Evolutionary conservation across 2,888 invertebrate species (phyloP).

Genomic region (Drepanosiphum platanoidis): DNA sequence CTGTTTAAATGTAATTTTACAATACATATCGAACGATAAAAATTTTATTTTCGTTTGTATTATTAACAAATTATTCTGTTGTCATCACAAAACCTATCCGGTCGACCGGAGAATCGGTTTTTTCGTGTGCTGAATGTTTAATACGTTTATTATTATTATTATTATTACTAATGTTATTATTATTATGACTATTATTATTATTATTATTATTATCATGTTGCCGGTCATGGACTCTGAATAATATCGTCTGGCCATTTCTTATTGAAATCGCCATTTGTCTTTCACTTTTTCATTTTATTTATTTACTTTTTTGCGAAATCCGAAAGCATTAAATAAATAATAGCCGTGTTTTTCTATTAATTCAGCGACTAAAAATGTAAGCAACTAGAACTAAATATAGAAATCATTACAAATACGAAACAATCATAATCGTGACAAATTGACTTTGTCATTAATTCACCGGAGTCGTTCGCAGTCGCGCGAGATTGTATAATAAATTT

Average conservation of each 20-base stretch:
- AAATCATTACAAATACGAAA: conserved; percentile 4
- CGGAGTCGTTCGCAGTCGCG: neutral
- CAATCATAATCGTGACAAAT: conserved; percentile 44
- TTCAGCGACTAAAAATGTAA: conserved; percentile 11
- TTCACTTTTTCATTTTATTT: conserved; percentile 35
- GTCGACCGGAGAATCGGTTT: neutral
- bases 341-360: conserved; percentile 1
- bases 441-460: conserved; percentile 16
- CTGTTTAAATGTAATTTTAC: too few relatives aligned
- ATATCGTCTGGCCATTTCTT: conserved; percentile 21
- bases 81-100: neutral
- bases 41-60: too few relatives aligned
- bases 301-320: conserved; percentile 36
- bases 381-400: conserved; percentile 1
- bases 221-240: conserved; percentile 21
- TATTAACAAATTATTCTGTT: too few relatives aligned
- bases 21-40: too few relatives aligned
- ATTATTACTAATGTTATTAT: too few relatives aligned
- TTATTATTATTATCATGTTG: neutral
- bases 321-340: conserved; percentile 44
- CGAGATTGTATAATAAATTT: neutral
- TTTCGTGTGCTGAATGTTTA: neutral
- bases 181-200: too few relatives aligned
- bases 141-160: neutral
- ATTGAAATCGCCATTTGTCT: conserved; percentile 30